A percentile compares a stretch with the other conserved stretches of the same genome.
phyloP scores from a whole-genome alignment of 2,888 invertebrate genomes.

The Agapetus fuscipes region DNA sequence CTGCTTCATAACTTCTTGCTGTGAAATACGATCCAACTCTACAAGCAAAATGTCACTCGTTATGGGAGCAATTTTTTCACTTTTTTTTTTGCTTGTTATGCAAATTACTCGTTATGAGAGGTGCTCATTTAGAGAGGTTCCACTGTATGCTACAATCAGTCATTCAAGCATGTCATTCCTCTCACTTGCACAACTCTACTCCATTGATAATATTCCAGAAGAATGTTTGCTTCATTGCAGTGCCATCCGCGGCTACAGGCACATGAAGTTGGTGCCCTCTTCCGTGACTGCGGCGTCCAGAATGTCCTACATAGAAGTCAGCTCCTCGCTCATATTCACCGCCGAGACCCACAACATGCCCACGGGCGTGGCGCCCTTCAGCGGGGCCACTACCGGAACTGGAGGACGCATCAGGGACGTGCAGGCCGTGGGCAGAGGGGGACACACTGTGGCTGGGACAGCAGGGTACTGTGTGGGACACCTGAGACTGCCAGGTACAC shows the following conservation, averaged over 20 bases:
- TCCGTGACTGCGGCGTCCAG: conserved; percentile 48
- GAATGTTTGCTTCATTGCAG: conserved; percentile 51
- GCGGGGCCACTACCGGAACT: conserved; percentile 96
- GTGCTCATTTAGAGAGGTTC: too few relatives aligned
- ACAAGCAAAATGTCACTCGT: too few relatives aligned
- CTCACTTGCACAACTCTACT: too few relatives aligned
- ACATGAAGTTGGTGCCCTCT: conserved; percentile 58
- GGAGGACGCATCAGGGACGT: conserved; percentile 94
- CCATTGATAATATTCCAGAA: too few relatives aligned
- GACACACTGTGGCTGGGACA: conserved; percentile 88
- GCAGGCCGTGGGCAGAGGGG: conserved; percentile 90
- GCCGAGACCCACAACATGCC: conserved; percentile 99
- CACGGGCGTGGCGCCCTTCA: conserved; percentile 94
- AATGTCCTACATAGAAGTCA: conserved; percentile 48
- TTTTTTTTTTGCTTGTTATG: too few relatives aligned
- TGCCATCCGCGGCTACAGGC: conserved; percentile 76
- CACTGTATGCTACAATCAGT: too few relatives aligned
- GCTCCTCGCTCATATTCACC: conserved; percentile 89
- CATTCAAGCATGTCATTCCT: too few relatives aligned
- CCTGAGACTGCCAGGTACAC: conserved; percentile 73
- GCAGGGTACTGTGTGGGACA: conserved; percentile 96
- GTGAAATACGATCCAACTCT: too few relatives aligned
- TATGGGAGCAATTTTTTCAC: too few relatives aligned
- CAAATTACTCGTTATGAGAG: too few relatives aligned
- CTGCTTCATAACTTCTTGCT: too few relatives aligned